Base-by-base conservation (phyloP, 2,888 invertebrate genomes). In the Notocelia uddmanniana region DNA sequence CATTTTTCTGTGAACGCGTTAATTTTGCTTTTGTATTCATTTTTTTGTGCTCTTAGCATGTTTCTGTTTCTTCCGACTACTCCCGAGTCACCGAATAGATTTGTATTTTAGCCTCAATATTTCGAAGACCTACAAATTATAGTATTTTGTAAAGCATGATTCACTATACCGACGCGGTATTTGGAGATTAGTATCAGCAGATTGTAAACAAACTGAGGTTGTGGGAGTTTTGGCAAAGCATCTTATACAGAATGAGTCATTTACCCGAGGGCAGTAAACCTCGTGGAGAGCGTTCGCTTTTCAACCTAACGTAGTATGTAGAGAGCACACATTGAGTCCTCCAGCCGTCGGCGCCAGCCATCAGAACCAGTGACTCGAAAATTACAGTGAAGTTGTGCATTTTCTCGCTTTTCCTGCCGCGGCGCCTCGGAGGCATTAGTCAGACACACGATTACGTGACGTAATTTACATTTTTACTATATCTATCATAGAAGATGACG, bases 401-500 rank as follows among this genome's bases (percentile, higher is more conserved):
- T 71, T 74, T 59, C 71, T 72, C 68, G 54, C 48, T 74, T 66
- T 74, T 74, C 63, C 41, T 59, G 62, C 50, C 63, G 15, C 41
- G 64, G 26, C 55, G 55, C 31, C 64, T 62, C 23, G 48, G n/a
- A 59, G 68, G 68, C 64, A 64, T 74, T 72, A 74, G 74, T 74
- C 74, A 74, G 67, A 21, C 57, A 52, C 55, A 62, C 62, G 67
- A 70, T 76, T 74, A 77, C 72, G 79, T 86, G 85, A 85, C 83
- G 85, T 79, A 82, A 83, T 75, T 72, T 72, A 68, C 76, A 75
- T 79, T 80, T 83, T 81, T 81, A 83, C 79, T 81, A 78, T 78
- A 81, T 81, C 80, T 81, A 83, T 83, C 78, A 81, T 79, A 59
- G 73, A 72, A 41, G 66, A 45, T 75, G 73, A 74, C 79, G 79